Percentiles rank a stretch among this genome's conserved stretches.
Conservation (phyloP, 2,797 vertebrate species). For the Emys orbicularis region DNA sequence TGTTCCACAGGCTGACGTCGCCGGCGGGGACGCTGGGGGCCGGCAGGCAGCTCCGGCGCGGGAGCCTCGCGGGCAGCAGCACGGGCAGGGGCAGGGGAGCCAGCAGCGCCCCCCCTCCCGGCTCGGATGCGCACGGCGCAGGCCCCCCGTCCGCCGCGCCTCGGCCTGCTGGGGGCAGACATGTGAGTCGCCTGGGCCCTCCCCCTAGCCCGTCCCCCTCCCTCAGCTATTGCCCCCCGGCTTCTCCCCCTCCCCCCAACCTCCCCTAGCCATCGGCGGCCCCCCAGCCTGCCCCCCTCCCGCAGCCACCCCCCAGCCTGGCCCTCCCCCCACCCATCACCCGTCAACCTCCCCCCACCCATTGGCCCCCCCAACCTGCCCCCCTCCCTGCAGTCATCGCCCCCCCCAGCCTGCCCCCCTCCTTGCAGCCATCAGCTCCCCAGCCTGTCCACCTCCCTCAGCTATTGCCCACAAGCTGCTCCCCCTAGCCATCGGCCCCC, state of each 20-base stretch:
- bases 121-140: neutral
- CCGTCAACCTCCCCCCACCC: too few relatives aligned
- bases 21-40: conserved; percentile 83
- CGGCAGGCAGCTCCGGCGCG: conserved; percentile 83
- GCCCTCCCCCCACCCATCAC: neutral
- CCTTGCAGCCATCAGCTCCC: neutral
- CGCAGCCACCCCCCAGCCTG: neutral
- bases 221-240: too few relatives aligned
- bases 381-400: too few relatives aligned
- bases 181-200: neutral
- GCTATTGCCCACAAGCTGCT: neutral
- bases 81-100: conserved; percentile 59
- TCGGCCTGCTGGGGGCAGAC: neutral
- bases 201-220: too few relatives aligned
- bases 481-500: neutral
- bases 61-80: conserved; percentile 64
- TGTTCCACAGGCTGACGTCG: conserved; percentile 91
- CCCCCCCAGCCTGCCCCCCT: neutral
- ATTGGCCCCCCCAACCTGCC: too few relatives aligned
- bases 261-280: too few relatives aligned
- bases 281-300: neutral
- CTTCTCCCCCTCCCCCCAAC: too few relatives aligned
- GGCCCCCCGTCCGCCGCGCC: neutral
- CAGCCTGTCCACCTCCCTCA: too few relatives aligned
- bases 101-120: neutral